Base-by-base conservation (phyloP, 2,797 vertebrate genomes). In the Tolypeutes matacus region DNA sequence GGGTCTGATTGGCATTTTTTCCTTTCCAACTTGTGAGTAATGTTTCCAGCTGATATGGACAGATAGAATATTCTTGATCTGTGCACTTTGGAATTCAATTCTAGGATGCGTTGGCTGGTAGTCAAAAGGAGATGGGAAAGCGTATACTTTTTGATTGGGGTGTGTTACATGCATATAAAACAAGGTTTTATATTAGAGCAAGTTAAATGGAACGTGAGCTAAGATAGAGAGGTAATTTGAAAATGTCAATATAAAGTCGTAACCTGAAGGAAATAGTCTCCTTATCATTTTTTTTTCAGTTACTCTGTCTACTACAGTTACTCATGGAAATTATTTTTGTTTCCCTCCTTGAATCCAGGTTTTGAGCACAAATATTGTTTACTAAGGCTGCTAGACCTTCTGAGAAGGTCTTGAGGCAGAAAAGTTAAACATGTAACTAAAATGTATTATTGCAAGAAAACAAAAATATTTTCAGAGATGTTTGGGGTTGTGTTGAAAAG, bases 381-480 rank as follows among this genome's bases (percentile, higher is more conserved):
- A 49, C 89, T 76, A 93, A 92, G 56, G 36, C n/a, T 65, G 23
- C 29, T 76, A 8, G 27, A 70, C 75, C 17, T 87, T 39, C n/a
- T 85, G 18, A 29, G 56, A 53, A 86, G 85, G 46, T 81, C 5
- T 86, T 77, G n/a, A 96, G 53, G 25, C 5, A 62, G 25, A 83
- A 73, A 34, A 27, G 67, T 69, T 72, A 91, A 49, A 76, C 75
- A 58, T 1, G 17, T 9, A 65, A 8, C 34, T 39, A 82, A 91
- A 89, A 60, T 75, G 82, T 18, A 60, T 84, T 73, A 77, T 51
- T 81, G 23, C 67, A 82, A 87, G 51, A 93, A 94, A 95, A 27
- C 17, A 95, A 95, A 89, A 15, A 72, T 56, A 56, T 92, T 91
- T 96, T 89, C 67, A 46, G 15, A 78, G 18, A 65, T 70, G 42